phyloP scores from a whole-genome alignment of 2,797 vertebrate genomes.

The Channa striata region DNA sequence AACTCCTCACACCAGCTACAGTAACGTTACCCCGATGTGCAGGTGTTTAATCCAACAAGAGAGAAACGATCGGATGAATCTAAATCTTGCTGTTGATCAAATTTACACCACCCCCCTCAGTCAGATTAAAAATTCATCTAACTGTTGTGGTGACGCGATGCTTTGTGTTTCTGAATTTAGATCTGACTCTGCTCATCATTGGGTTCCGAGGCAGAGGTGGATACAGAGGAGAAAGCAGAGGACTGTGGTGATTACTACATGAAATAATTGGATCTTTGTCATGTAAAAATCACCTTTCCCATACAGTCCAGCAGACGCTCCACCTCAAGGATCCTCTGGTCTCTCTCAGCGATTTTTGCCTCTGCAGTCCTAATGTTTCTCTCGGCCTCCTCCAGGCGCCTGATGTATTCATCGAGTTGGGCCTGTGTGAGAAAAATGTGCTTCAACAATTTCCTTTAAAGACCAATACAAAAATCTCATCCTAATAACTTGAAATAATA shows the following conservation, averaged over 20 bases:
- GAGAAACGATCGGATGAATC: too few species aligned
- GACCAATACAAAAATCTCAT: neutral
- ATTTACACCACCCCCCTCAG: too few species aligned
- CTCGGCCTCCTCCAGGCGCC: conserved; percentile 93
- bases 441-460: neutral
- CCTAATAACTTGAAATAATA: conserved; percentile 4
- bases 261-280: neutral
- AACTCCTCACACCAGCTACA: too few species aligned
- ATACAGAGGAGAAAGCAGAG: neutral
- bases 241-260: neutral
- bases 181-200: too few species aligned
- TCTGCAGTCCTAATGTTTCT: conserved; percentile 87
- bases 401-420: conserved; percentile 91
- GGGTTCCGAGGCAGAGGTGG: neutral
- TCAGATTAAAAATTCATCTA: too few species aligned
- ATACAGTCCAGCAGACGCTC: conserved; percentile 93
- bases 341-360: conserved; percentile 91
- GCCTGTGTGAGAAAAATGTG: conserved; percentile 77
- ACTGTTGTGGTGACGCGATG: too few species aligned
- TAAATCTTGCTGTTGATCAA: too few species aligned
- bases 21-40: too few species aligned
- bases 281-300: conserved; percentile 83
- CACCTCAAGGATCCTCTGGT: conserved; percentile 91
- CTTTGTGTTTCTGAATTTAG: too few species aligned
- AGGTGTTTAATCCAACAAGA: too few species aligned